Conservation (phyloP, 92 coral and sea anemone genomes). For the Virgularia gustaviana region DNA sequence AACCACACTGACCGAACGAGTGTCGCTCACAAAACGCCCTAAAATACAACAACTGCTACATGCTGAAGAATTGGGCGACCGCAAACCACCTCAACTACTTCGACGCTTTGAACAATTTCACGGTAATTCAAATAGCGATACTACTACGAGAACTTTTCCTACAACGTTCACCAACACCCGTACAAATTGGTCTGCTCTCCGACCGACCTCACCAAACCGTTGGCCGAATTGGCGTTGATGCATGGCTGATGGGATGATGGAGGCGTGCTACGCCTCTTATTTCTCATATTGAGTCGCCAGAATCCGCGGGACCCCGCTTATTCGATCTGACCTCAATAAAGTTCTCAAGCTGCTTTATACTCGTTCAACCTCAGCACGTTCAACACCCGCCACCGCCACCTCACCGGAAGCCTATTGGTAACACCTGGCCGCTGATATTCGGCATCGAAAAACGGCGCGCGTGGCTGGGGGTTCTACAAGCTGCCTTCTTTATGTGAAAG, state of each 20-base stretch:
- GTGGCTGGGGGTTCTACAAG: background rate
- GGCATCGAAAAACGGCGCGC: background rate
- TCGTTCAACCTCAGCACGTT: background rate
- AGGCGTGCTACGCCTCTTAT: background rate
- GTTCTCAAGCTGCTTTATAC: background rate
- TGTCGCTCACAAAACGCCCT: constrained; percentile 2
- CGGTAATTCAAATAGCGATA: background rate
- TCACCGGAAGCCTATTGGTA: background rate
- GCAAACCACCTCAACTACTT: constrained; percentile 3
- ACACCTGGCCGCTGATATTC: background rate
- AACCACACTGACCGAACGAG: constrained; percentile 14
- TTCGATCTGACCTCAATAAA: background rate
- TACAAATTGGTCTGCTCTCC: background rate
- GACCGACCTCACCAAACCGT: background rate
- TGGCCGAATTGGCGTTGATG: constrained; percentile 6
- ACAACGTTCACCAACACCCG: background rate
- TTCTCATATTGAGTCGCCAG: background rate
- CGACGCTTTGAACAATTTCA: constrained; percentile 5
- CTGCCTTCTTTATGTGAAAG: background rate
- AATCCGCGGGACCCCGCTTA: background rate
- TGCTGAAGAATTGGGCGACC: constrained; percentile 2
- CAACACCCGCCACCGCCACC: background rate
- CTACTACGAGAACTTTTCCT: constrained; percentile 1
- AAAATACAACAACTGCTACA: constrained; percentile 3
- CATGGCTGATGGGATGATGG: constrained; percentile 17